Evolutionary conservation across 2,113 vertebrate species (phyloP), one percentile per base, ranked within the genome.

Genomic region (Erythrocercus mccallii): DNA sequence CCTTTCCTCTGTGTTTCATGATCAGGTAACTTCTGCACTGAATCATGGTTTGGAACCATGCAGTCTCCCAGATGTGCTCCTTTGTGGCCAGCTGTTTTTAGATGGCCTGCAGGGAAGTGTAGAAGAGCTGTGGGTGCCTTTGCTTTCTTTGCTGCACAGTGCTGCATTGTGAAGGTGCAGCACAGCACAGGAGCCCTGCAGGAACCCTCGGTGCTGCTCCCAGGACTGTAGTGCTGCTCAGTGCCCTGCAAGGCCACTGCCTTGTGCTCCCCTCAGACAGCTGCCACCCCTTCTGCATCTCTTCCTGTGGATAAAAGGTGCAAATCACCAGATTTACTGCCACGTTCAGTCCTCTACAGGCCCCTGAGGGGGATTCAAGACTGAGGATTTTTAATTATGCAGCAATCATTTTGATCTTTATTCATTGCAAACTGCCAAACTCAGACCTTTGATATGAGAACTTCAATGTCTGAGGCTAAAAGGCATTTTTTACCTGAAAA

Each of bases 31-130:
- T 81, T 22, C 25, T 19, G 27, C 22, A 22, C 25, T 11, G n/a
- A 20, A 13, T 31, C 3, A 1, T 10, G 9, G 17, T 80, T 74
- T 44, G 38, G 57, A 80, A 27, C 5, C 5, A 5, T 50, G 38
- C 47, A 51, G 9, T 60, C 25, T 90, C 58, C 42, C 37, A 64
- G 4, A 37, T 3, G 0, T 35, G 7, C 23, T 50, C 4, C 24
- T 35, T 53, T 76, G 38, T 38, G 16, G 28, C 47, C 64, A 78
- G 69, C 74, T 61, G 8, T 81, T 62, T 64, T 58, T 58, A 12
- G 33, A 27, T 18, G 0, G 1, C 35, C 35, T 0, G 1, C 17
- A 28, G 73, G 35, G 48, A 27, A 12, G 27, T 1, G 27, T 33
- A 25, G 42, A 57, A 38, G 57, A 66, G n/a, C 28, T 33, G 16